Evolutionary conservation across 2,888 invertebrate genomes (phyloP), one percentile per base, ranked within the genome.

Genomic region (Octonoba sinensis): DNA sequence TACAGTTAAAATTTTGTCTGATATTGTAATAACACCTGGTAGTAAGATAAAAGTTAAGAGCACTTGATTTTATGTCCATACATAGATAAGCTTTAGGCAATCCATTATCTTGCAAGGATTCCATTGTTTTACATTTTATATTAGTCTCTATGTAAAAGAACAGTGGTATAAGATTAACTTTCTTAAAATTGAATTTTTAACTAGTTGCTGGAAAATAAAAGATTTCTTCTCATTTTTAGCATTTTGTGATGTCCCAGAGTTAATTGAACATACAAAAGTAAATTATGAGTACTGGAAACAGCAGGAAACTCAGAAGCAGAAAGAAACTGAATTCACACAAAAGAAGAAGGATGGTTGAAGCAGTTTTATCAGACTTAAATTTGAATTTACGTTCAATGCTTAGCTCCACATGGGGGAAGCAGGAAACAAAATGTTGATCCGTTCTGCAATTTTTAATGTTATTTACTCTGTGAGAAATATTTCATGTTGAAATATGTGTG

Each of bases 201-300:
- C 36, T 8, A 1, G 1, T 36, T 36, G 36, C 36, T 36, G 36
- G 8, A 36, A 8, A 36, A 36, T 36, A 27, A 36, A 36, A 36
- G 1, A 8, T 11, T 36, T 8, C 27, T 75, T 27, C 12, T 24
- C 67, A 15, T 60, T 36, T 36, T 36, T 60, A 96, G 96, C 94
- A 71, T 96, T 96, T 89, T 93, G 96, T 87, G 96, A 96, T 88
- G 94, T 96, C 92, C 96, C 96, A 0, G 96, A 96, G 89, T 90
- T 97, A 85, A 93, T 96, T 84, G 91, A 92, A 16, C 93, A 95
- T 89, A 93, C 97, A 90, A 92, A 94, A 86, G 91, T 90, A 87
- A 97, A 97, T 90, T 96, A 96, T 89, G 91, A 93, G 76, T 95
- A 94, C 88, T 97, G 97, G 97, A 95, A 95, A 87, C 94, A 95